phyloP scores from a whole-genome alignment of 2,113 vertebrate species.

The Canis aureus region DNA sequence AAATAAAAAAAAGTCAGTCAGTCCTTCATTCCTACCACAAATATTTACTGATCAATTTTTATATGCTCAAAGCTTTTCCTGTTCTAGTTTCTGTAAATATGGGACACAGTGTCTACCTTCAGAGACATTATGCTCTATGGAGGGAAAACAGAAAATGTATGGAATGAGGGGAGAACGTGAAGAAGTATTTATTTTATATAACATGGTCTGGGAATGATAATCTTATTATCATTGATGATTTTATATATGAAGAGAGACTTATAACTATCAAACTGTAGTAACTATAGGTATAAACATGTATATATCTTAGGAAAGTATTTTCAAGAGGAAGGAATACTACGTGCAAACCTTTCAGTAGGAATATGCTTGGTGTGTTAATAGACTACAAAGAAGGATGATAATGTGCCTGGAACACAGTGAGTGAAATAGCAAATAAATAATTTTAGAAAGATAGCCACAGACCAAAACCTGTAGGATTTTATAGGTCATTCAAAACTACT shows the following conservation, averaged over 20 bases:
- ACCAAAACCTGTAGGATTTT: neutral
- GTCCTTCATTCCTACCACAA: neutral
- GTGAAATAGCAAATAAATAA: neutral
- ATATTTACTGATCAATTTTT: constrained; percentile 32
- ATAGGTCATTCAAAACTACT: neutral
- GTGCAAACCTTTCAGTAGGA: neutral
- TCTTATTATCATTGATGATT: neutral
- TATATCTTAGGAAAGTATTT: neutral
- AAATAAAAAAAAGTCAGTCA: neutral
- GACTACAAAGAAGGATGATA: neutral
- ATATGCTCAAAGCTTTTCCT: neutral
- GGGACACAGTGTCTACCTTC: neutral
- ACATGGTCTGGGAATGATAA: neutral
- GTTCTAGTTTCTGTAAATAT: neutral
- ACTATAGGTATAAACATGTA: neutral
- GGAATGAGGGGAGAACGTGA: neutral
- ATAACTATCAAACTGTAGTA: neutral
- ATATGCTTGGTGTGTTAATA: neutral
- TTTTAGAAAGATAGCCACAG: neutral
- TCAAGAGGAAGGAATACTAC: neutral
- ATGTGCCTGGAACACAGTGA: neutral
- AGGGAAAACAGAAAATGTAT: neutral
- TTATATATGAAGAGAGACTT: neutral
- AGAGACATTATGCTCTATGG: neutral
- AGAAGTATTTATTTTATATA: neutral